These are phyloP conservation scores for Eudyptes chrysolophus DNA, from an alignment of 2,113 vertebrate species.

Conservation along the genomic window DNA sequence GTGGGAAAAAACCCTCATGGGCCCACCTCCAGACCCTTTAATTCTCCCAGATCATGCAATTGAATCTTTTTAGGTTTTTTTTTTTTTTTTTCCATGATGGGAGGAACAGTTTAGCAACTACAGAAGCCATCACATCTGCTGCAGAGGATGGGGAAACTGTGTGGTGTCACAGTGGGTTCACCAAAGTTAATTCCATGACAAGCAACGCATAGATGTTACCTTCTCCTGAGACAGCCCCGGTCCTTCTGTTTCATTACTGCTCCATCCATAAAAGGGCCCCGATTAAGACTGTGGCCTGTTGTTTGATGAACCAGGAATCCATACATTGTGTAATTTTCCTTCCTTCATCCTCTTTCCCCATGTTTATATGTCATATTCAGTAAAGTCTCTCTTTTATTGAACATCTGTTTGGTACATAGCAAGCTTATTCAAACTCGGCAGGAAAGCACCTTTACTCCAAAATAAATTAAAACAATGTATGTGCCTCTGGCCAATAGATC, in stretches of 20 bases:
- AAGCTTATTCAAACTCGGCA: slow-evolving; percentile 59
- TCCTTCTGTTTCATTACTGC: not conserved
- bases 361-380: slow-evolving; percentile 40
- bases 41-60: not conserved
- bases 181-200: not conserved
- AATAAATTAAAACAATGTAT: slow-evolving; percentile 71
- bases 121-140: not conserved
- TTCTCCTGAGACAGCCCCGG: not conserved
- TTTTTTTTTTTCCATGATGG: not conserved
- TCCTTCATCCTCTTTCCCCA: not conserved
- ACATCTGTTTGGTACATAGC: slow-evolving; percentile 48
- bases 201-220: rapidly evolving
- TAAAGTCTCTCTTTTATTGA: slow-evolving; percentile 57
- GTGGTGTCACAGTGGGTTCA: not conserved
- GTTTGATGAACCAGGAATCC: slow-evolving; percentile 22
- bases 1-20: not conserved
- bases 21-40: not conserved
- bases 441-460: slow-evolving; percentile 68
- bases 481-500: slow-evolving; percentile 70
- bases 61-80: not conserved
- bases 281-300: not conserved
- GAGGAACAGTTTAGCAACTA: not conserved
- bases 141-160: not conserved
- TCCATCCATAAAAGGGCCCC: not conserved
- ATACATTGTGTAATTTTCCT: slow-evolving; percentile 14